Base-by-base conservation (phyloP, 2,113 vertebrate species). In the Limanda limanda region DNA sequence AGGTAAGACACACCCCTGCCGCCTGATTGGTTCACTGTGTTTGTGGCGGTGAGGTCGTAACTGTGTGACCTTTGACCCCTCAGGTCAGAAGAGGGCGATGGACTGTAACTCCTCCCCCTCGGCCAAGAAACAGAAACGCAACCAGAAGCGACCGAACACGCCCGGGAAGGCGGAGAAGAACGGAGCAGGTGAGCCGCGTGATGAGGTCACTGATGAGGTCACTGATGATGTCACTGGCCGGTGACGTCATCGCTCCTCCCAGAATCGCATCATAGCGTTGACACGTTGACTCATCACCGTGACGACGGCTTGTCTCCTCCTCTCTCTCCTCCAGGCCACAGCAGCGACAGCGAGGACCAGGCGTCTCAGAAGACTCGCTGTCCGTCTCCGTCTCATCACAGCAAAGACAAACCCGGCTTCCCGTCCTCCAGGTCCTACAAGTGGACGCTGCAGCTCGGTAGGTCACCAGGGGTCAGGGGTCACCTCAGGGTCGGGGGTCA, bases 361-460 rank as follows among this genome's bases (percentile, higher is more conserved):
- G 70, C 85, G 88, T 80, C 94, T 20, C 97, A 96, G 85, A 98
- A 98, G 89, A 93, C 86, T 52, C 80, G 84, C 0, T 96, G 73
- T 59, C 92, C 96, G 2, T 95, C 96, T 73, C 94, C 95, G 68
- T 96, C 95, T 66, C 96, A 86, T 93, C 97, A 70, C 96, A 95
- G 86, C 92, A 95, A 95, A 92, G 96, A 99, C 78, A 98, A 97
- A 81, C 95, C 95, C 47, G 92, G 91, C 25, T 95, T 95, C 78
- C 86, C 95, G 55, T 97, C 96, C 0, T 95, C 97, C n/a, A 93
- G 97, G 74, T 94, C 96, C 0, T 96, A 98, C 83, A 99, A 99
- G 77, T 99, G 98, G 98, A 98, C 95, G 79, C 96, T 99, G 82
- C 97, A 97, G 85, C 96, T 98, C 62, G 96, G 97, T 99, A 95